Evolutionary conservation across 64 coral and sea anemone genomes (phyloP).

Genomic region (Hydrozoanthus tunicans): DNA sequence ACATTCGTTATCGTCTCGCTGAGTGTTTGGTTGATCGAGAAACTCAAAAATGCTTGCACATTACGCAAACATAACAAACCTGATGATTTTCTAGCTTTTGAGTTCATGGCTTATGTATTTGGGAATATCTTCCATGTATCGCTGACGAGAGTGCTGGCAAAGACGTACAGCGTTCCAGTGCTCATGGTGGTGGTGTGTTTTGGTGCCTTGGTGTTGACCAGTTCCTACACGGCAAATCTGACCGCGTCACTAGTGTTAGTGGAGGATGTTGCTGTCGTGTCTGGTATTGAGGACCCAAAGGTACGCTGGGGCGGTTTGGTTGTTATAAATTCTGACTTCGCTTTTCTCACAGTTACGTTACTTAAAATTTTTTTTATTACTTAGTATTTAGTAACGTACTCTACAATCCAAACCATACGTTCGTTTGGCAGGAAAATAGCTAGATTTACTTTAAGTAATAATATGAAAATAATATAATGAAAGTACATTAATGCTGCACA

Average conservation of each 20-base stretch:
- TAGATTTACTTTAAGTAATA: no score
- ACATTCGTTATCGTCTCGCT: slow-evolving; percentile 61
- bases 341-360: neutral
- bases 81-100: slow-evolving; percentile 77
- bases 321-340: neutral
- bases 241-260: slow-evolving; percentile 78
- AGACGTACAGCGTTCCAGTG: slow-evolving; percentile 69
- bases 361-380: no score
- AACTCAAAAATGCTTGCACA: slow-evolving; percentile 13
- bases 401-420: no score
- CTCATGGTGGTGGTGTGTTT: slow-evolving; percentile 81
- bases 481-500: no score
- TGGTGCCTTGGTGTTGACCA: slow-evolving; percentile 74
- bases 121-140: slow-evolving; percentile 91
- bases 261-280: slow-evolving; percentile 64
- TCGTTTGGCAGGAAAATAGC: no score
- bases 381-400: no score
- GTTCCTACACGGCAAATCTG: slow-evolving; percentile 90
- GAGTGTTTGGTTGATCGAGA: slow-evolving; percentile 72
- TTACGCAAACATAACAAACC: slow-evolving; percentile 41
- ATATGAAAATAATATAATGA: no score
- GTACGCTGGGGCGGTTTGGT: neutral
- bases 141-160: slow-evolving; percentile 72
- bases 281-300: slow-evolving; percentile 77
- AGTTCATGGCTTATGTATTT: slow-evolving; percentile 87